phyloP scores from a whole-genome alignment of 37 sponge, comb jelly and placozoan genomes.

The Diacarnus erythraeanus region DNA sequence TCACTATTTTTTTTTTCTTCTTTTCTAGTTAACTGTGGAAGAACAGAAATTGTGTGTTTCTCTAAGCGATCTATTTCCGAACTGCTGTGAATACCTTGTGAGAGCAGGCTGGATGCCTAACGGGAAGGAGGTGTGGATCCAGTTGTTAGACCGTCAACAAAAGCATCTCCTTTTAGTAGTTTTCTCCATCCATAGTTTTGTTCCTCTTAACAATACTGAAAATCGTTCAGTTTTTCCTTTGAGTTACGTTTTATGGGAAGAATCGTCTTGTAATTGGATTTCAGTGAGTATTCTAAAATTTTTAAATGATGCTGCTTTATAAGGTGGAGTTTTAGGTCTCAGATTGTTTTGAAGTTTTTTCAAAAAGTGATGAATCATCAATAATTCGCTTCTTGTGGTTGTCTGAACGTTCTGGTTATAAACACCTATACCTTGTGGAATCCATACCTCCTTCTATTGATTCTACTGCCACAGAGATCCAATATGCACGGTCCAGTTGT shows the following conservation, averaged over 20 bases:
- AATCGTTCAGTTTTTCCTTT: slow-evolving; percentile 7
- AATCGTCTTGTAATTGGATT: slow-evolving; percentile 53
- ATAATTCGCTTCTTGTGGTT: slow-evolving; percentile 19
- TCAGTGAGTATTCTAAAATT: too few species aligned
- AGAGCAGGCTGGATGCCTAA: slow-evolving; percentile 63
- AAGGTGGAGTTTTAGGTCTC: too few species aligned
- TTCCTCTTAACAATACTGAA: slow-evolving; percentile 5
- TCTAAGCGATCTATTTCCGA: slow-evolving; percentile 14
- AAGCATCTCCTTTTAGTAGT: slow-evolving; percentile 37
- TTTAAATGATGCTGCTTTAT: too few species aligned
- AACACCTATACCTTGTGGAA: slow-evolving; percentile 54
- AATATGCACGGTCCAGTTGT: background rate
- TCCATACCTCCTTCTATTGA: slow-evolving; percentile 10
- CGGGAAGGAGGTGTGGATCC: slow-evolving; percentile 65
- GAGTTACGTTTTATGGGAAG: slow-evolving; percentile 49
- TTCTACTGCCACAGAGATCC: background rate
- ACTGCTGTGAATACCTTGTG: slow-evolving; percentile 56
- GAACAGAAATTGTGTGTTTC: background rate
- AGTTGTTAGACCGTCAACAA: slow-evolving; percentile 62
- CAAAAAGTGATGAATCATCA: background rate
- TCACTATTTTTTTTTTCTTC: too few species aligned
- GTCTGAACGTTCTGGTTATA: slow-evolving; percentile 53
- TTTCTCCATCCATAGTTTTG: slow-evolving; percentile 33
- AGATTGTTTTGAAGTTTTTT: slow-evolving; percentile 32
- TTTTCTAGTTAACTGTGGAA: background rate